Evolutionary conservation across 1,140 invertebrate genomes (phyloP), one percentile per base, ranked within the genome.

Genomic region (Drosophila takahashii): DNA sequence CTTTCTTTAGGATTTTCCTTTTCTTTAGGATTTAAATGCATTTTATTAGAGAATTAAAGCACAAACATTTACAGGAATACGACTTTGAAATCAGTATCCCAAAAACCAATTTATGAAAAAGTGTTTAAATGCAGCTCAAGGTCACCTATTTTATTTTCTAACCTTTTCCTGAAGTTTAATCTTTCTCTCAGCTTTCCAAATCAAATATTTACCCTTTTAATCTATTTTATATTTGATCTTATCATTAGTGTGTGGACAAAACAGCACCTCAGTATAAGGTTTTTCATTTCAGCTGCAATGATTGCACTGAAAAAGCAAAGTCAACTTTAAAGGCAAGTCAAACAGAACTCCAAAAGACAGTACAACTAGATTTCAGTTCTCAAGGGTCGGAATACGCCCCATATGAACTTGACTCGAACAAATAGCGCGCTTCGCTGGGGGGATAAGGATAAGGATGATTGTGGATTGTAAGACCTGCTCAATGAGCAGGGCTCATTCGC

Each of bases 401-500:
- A 44, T 39, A 10, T 8, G 15, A 26, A 39, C 29, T 32, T 16
- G 44, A 67, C 13, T 66, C 18, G 27, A 58, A 29, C 42, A 58
- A 58, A 58, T 45, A 58, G 56, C 60, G 56, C 32, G 13, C 15
- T 7, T 47, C 41, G 6, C 50, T 13, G 6, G 15, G n/a, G 22
- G 15, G 5, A 13, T 42, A 44, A 32, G 15, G 5, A 13, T 42
- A 44, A 32, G 27, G n/a, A 41, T 16, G 26, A 39, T n/a, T 27
- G 9, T 1, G 22, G n/a, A 27, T 8, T 7, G 39, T 34, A 41
- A 54, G 61, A 13, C 34, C 62, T 48, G 22, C 44, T 48, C 62
- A 48, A 66, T 66, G 59, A 42, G 64, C 44, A 26, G 32, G 32
- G 15, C 58, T 66, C 32, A 48, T 64, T 66, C 42, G 22, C 60